Conservation (phyloP, 2,888 invertebrate species). For the Empis stercorea region DNA sequence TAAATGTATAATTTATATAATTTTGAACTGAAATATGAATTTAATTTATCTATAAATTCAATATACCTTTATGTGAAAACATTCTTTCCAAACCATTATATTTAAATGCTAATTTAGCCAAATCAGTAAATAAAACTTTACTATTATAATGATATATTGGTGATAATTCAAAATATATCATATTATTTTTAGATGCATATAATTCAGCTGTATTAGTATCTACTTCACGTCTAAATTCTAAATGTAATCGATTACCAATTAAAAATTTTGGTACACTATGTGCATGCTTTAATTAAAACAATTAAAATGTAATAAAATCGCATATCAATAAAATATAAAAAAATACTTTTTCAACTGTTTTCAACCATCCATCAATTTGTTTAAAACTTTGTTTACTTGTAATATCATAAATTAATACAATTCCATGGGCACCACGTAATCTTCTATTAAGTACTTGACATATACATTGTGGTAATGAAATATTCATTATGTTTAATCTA, state of each 20-base stretch:
- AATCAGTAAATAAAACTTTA: conserved; percentile 88
- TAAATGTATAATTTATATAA: too few species aligned
- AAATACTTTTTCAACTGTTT: conserved; percentile 89
- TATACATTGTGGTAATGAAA: conserved; percentile 93
- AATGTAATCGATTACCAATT: conserved; percentile 88
- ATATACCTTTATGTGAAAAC: conserved; percentile 91
- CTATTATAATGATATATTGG: conserved; percentile 95
- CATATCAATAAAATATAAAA: not conserved
- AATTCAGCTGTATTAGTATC: conserved; percentile 79
- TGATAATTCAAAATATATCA: conserved; percentile 97
- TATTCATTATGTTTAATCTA: conserved; percentile 92
- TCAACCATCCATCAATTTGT: conserved; percentile 92
- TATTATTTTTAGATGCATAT: conserved; percentile 87
- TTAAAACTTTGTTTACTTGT: conserved; percentile 99
- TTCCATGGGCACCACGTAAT: conserved; percentile 96
- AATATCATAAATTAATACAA: conserved; percentile 93
- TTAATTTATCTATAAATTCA: too few species aligned
- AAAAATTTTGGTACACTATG: conserved; percentile 97
- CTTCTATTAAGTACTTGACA: conserved; percentile 95
- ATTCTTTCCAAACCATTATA: conserved; percentile 93
- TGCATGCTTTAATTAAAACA: conserved; percentile 59
- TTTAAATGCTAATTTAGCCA: conserved; percentile 86
- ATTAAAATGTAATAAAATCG: not conserved
- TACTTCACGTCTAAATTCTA: conserved; percentile 91
- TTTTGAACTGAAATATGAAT: too few species aligned